Evolutionary conservation across 2,113 vertebrate species (phyloP), one percentile per base, ranked within the genome.

Genomic region (Myocastor coypus): DNA sequence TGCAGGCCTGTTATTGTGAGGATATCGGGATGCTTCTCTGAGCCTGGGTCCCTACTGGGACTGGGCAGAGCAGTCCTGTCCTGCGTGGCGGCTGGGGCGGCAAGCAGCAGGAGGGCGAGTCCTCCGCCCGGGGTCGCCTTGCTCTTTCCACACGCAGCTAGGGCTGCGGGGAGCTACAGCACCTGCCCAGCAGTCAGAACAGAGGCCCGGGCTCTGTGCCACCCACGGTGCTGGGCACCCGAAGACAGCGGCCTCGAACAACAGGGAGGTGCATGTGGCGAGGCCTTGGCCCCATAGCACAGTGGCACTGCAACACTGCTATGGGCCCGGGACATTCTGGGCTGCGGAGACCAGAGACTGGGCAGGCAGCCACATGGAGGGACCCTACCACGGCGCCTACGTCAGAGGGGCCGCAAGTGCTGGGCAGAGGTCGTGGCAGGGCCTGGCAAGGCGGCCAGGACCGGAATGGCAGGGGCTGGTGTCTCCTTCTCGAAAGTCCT

Each of bases 301-400:
- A n/a, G n/a, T n/a, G n/a, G n/a, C 26, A 63, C 22, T 0, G 3
- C 12, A 32, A 8, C 9, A 13, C 14, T 17, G 0, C 46, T 30
- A n/a, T 40, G 78, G 82, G 82, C 24, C 57, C 24, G 71, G 52
- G 59, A 22, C 55, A 5, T 75, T 68, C 69, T 16, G 83, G 19
- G 17, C 24, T 28, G 57, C 0, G 1, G 8, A 4, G 71, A 66
- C 87, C 52, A 0, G 7, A 66, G 61, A 40, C 13, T 17, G 42
- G 55, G 46, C 40, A 1, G 7, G 11, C 80, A 50, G 50, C 52
- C 22, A 1, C 55, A 4, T 3, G 0, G 26, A 87, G 71, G 82
- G 59, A 26, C 30, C 16, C 5, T 22, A 77, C 4, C 66, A 59
- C 55, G 91, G 30, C 89, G 34, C 1, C 30, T n/a, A 52, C 37